phyloP scores from a whole-genome alignment of 2,113 vertebrate species.

The Rattus norvegicus region GRCr8 NC_086039.1:98628001-98628500 shows the following conservation, averaged over 20 bases:
- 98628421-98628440: neutral
- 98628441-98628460: neutral
- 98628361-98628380: slow-evolving; percentile 14
- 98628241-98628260: neutral
- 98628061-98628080: neutral
- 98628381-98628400: neutral
- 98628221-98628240: neutral
- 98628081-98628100: neutral
- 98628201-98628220: neutral
- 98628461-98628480: neutral
- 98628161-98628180: neutral
- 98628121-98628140: neutral
- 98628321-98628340: slow-evolving; percentile 14
- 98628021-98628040: neutral
- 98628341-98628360: neutral
- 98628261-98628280: neutral
- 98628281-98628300: neutral
- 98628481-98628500: neutral
- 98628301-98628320: slow-evolving; percentile 5
- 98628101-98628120: neutral
- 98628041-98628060: neutral
- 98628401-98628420: slow-evolving; percentile 15
- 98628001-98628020: neutral
- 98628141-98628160: neutral
- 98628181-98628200: neutral